Evolutionary conservation across 2,888 invertebrate genomes (phyloP).

Genomic region (Ornithoptera priamus): DNA sequence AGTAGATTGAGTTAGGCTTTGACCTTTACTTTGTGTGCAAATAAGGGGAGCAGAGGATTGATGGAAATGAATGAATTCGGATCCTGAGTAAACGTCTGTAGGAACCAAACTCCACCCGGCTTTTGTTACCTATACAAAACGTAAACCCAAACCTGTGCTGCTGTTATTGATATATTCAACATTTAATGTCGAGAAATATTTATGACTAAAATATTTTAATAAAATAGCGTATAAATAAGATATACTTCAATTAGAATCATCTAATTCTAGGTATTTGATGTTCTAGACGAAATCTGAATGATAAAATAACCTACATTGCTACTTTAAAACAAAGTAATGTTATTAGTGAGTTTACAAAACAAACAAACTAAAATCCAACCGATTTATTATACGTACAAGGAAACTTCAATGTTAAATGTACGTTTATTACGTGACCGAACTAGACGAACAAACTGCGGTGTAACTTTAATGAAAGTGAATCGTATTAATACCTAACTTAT

Average conservation of each 20-base stretch:
- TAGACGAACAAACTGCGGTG: constrained; percentile 51
- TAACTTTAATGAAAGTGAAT: constrained; percentile 68
- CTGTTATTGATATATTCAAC: constrained; percentile 47
- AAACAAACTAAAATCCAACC: background rate
- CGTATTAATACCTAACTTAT: constrained; percentile 61
- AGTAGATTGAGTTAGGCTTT: constrained; percentile 46
- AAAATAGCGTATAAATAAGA: too few species aligned
- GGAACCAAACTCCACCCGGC: constrained; percentile 52
- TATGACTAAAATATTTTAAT: too few species aligned
- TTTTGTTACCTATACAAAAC: constrained; percentile 58
- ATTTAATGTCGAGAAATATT: too few species aligned
- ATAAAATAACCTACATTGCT: background rate
- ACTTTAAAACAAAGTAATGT: background rate
- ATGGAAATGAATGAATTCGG: constrained; percentile 64
- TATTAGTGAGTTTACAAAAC: background rate
- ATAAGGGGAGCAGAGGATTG: constrained; percentile 70
- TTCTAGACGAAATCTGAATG: too few species aligned
- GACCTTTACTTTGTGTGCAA: constrained; percentile 53
- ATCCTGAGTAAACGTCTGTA: constrained; percentile 70
- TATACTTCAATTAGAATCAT: too few species aligned
- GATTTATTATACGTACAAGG: background rate
- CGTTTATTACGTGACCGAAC: constrained; percentile 38
- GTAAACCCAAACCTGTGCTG: constrained; percentile 42
- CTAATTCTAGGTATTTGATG: too few species aligned
- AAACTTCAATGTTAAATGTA: background rate